A percentile compares a stretch with the other conserved stretches of the same genome.
Evolutionary conservation across 2,113 vertebrate genomes (phyloP).

Genomic region (Prolemur simus): DNA sequence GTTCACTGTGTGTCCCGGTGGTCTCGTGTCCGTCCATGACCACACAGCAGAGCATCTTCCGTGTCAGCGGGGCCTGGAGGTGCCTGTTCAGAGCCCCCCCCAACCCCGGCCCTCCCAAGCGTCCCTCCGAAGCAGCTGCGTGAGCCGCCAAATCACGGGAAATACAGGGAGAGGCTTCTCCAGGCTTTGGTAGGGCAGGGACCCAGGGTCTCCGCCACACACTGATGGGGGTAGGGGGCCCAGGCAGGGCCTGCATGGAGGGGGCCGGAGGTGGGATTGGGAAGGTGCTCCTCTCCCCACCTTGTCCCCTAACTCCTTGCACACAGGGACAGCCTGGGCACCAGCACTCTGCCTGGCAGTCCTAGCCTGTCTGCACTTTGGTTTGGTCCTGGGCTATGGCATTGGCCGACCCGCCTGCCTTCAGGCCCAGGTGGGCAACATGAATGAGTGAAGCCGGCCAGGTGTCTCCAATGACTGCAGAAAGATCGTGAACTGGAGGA

Average conservation of each 20-base stretch:
- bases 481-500: background rate
- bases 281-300: no score
- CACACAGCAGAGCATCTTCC: background rate
- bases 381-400: background rate
- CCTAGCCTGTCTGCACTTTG: background rate
- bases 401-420: background rate
- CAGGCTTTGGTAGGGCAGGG: background rate
- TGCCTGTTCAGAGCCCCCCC: background rate
- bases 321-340: no score
- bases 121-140: background rate
- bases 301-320: no score
- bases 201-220: no score
- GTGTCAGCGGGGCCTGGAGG: background rate
- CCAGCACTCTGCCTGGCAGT: no score
- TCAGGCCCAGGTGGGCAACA: no score
- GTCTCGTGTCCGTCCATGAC: background rate
- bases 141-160: no score
- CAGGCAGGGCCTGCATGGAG: no score
- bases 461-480: background rate
- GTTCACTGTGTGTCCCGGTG: rapidly evolving
- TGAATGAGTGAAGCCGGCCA: background rate
- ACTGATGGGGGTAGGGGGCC: background rate
- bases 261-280: no score
- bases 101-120: no score
- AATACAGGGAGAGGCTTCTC: background rate